Conservation (phyloP, 2,797 vertebrate genomes). For the Synanceia verrucosa region DNA sequence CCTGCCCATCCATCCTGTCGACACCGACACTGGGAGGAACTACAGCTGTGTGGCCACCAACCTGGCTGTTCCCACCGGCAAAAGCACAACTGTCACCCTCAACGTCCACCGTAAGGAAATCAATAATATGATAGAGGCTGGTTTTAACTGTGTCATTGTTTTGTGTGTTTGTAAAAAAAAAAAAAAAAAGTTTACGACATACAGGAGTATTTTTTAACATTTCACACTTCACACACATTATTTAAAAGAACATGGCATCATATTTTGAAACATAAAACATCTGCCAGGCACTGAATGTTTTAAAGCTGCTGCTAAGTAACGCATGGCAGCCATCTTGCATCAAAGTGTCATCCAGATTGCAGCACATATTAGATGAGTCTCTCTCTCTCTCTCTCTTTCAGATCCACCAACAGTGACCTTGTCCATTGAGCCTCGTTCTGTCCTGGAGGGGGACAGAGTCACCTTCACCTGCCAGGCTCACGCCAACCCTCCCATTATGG, state of each 20-base stretch:
- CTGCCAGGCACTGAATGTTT: conserved; percentile 22
- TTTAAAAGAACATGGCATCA: background rate
- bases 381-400: conserved; percentile 58
- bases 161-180: background rate
- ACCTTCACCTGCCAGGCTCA: conserved; percentile 94
- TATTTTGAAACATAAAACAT: conserved; percentile 17
- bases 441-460: conserved; percentile 92
- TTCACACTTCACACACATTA: too few species aligned
- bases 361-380: conserved; percentile 14
- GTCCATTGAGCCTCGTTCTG: conserved; percentile 95
- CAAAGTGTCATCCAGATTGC: conserved; percentile 31
- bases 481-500: conserved; percentile 94
- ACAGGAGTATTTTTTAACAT: background rate
- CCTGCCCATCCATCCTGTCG: conserved; percentile 88
- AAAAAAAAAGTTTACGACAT: too few species aligned
- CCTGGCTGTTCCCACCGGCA: conserved; percentile 85
- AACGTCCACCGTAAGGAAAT: conserved; percentile 91
- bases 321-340: conserved; percentile 43
- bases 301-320: conserved; percentile 23
- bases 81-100: conserved; percentile 88
- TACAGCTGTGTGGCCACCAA: conserved; percentile 90
- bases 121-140: background rate
- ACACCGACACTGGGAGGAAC: conserved; percentile 90
- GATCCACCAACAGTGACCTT: conserved; percentile 92
- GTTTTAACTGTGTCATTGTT: background rate